phyloP scores from a whole-genome alignment of 2,113 vertebrate genomes.

The Ranitomeya variabilis region DNA sequence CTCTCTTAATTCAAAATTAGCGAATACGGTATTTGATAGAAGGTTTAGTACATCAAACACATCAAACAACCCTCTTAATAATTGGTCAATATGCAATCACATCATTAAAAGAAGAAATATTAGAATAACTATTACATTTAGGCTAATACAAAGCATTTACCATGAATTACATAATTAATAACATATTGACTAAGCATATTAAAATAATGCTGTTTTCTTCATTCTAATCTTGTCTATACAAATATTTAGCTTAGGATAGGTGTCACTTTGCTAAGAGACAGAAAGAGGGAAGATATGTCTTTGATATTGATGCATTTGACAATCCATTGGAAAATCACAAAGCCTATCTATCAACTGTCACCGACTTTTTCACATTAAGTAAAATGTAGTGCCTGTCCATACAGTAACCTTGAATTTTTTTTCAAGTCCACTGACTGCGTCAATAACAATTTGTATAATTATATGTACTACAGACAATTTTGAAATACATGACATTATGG shows the following conservation, averaged over 20 bases:
- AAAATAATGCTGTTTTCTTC: not conserved
- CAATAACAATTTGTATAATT: slow-evolving; percentile 23
- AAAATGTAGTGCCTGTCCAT: slow-evolving; percentile 8
- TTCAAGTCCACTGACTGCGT: slow-evolving; percentile 1
- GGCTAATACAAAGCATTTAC: not conserved
- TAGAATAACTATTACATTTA: not conserved
- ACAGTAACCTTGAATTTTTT: slow-evolving; percentile 33
- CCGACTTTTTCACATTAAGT: slow-evolving; percentile 18
- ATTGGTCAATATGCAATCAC: too few relatives aligned
- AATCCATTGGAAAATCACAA: slow-evolving; percentile 19
- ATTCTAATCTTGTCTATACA: not conserved
- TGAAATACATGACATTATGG: not conserved
- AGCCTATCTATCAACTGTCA: slow-evolving; percentile 41
- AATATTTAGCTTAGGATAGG: not conserved
- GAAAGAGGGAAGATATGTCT: not conserved
- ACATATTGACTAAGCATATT: not conserved
- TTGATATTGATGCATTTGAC: slow-evolving; percentile 24
- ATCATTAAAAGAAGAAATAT: too few relatives aligned
- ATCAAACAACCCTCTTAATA: too few relatives aligned
- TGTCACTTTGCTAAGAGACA: slow-evolving; percentile 10
- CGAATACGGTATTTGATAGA: not conserved
- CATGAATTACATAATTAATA: not conserved
- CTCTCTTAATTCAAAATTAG: not conserved
- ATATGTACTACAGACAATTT: not conserved
- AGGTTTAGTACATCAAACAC: too few relatives aligned